phyloP scores from a whole-genome alignment of 2,888 invertebrate species.

The Dascillus cervinus region DNA sequence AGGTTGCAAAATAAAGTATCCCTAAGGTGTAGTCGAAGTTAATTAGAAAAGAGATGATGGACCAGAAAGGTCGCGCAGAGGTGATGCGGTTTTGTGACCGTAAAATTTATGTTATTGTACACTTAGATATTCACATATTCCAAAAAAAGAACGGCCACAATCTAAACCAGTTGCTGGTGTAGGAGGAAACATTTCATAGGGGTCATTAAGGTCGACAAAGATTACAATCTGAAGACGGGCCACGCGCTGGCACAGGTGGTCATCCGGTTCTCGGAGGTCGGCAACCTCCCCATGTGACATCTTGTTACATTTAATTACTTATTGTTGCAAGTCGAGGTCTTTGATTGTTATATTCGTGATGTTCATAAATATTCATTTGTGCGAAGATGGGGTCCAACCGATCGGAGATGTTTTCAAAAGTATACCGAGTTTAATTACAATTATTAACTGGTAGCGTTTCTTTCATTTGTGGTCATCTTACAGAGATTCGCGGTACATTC shows the following conservation, averaged over 20 bases:
- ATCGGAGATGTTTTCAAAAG: slow-evolving; percentile 19
- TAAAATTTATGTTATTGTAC: too few relatives aligned
- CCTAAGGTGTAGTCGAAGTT: too few relatives aligned
- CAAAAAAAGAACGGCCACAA: slow-evolving; percentile 21
- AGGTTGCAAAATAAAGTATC: too few relatives aligned
- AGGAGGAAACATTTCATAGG: slow-evolving; percentile 35
- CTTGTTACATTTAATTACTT: slow-evolving; percentile 39
- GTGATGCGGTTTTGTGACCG: too few relatives aligned
- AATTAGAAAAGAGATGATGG: too few relatives aligned
- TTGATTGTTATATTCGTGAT: slow-evolving; percentile 22
- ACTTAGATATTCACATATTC: slow-evolving; percentile 10
- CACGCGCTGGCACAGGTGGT: slow-evolving; percentile 40
- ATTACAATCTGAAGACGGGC: slow-evolving; percentile 38
- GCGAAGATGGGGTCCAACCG: slow-evolving; percentile 33
- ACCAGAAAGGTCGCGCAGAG: too few relatives aligned
- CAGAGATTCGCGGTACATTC: slow-evolving; percentile 18
- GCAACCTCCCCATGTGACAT: slow-evolving; percentile 32
- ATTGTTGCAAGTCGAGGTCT: slow-evolving; percentile 33
- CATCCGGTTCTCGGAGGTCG: slow-evolving; percentile 26
- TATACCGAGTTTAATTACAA: slow-evolving; percentile 37
- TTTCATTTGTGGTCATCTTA: slow-evolving; percentile 30
- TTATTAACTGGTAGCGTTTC: slow-evolving; percentile 40
- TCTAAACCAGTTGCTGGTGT: slow-evolving; percentile 35
- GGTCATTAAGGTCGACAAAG: slow-evolving; percentile 35
- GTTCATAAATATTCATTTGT: slow-evolving; percentile 34